Conservation (phyloP, 2,888 invertebrate genomes). For the Lampropteryx suffumata region DNA sequence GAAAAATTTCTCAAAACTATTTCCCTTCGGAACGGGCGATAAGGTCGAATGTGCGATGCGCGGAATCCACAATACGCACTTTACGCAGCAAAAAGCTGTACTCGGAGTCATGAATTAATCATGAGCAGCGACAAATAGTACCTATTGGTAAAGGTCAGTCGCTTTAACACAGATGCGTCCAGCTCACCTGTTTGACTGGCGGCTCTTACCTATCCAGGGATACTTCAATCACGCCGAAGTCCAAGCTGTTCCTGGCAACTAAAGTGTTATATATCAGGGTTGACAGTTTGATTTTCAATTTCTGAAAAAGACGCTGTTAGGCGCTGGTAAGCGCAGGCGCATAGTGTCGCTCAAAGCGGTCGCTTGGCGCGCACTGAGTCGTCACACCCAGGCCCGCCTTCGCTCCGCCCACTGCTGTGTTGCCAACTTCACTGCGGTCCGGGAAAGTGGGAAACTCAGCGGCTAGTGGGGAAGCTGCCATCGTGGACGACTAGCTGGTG, state of each 20-base stretch:
- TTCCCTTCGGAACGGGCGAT: constrained; percentile 36
- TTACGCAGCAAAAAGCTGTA: constrained; percentile 63
- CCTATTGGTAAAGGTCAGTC: constrained; percentile 68
- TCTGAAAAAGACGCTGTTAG: constrained; percentile 44
- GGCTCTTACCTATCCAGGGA: constrained; percentile 26
- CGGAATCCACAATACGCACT: constrained; percentile 58
- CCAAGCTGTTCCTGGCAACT: constrained; percentile 15
- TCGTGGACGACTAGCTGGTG: constrained; percentile 48
- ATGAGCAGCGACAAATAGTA: constrained; percentile 75
- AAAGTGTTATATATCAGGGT: constrained; percentile 4
- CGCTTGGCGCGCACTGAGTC: constrained; percentile 46
- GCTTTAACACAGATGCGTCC: constrained; percentile 66
- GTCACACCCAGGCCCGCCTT: constrained; percentile 61
- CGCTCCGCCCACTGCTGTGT: constrained; percentile 64
- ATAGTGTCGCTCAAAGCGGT: constrained; percentile 49
- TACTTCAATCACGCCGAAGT: constrained; percentile 28
- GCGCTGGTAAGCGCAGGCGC: constrained; percentile 53
- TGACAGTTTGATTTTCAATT: constrained; percentile 36
- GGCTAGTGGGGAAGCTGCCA: constrained; percentile 58
- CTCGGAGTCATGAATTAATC: constrained; percentile 69
- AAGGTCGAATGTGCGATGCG: constrained; percentile 40
- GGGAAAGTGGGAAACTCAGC: constrained; percentile 77
- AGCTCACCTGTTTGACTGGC: constrained; percentile 64
- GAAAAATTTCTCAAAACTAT: constrained; percentile 39
- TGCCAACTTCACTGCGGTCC: constrained; percentile 63